Percentiles rank a stretch among this genome's conserved stretches.
phyloP scores from a whole-genome alignment of 2,888 invertebrate species.

The Stenotaenia linearis region DNA sequence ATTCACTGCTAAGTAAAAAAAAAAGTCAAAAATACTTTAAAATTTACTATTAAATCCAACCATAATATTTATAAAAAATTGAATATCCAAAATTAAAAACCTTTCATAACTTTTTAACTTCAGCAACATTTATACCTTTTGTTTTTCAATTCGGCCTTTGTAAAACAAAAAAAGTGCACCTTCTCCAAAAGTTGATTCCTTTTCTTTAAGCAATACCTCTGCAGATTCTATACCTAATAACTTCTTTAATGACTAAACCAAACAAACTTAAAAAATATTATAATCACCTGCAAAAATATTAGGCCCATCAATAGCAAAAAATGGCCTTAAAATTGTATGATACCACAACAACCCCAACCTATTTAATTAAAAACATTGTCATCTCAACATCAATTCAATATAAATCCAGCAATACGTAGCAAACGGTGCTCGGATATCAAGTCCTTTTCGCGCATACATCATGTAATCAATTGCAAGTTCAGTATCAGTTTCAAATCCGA shows the following conservation, averaged over 20 bases:
- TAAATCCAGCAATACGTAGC: conserved; percentile 63
- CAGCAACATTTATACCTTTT: conserved; percentile 52
- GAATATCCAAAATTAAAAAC: too few species aligned
- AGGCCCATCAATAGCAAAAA: conserved; percentile 60
- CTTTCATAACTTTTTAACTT: too few species aligned
- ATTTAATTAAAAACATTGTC: conserved; percentile 35
- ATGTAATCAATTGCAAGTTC: conserved; percentile 56
- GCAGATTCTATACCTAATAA: conserved; percentile 52
- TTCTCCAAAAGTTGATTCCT: conserved; percentile 54
- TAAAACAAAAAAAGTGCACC: conserved; percentile 64
- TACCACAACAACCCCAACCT: conserved; percentile 61
- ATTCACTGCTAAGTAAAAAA: too few species aligned
- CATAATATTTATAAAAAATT: too few species aligned
- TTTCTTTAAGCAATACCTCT: conserved; percentile 53
- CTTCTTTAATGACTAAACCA: background rate
- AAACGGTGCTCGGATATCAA: conserved; percentile 62
- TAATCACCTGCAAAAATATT: conserved; percentile 53
- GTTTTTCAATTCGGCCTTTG: conserved; percentile 57
- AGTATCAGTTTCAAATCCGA: conserved; percentile 62
- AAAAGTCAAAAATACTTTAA: too few species aligned
- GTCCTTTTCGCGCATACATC: conserved; percentile 57
- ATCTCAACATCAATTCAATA: conserved; percentile 35
- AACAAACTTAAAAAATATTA: background rate
- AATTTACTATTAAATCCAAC: too few species aligned
- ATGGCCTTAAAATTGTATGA: conserved; percentile 62